Base-by-base conservation (phyloP, 1,140 invertebrate genomes). In the Araneus ventricosus region DNA sequence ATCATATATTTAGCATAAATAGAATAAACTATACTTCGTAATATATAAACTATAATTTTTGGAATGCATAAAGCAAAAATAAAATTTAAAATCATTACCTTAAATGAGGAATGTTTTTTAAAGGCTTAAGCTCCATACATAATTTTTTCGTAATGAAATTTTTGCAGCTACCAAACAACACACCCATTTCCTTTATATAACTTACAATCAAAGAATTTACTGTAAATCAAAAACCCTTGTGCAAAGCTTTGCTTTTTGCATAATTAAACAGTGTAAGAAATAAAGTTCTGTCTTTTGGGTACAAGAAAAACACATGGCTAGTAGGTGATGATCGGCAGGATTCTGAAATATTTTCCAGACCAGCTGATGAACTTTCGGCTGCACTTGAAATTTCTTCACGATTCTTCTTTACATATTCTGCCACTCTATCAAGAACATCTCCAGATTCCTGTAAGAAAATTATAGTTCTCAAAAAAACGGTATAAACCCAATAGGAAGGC, bases 331-430 rank as follows among this genome's bases (percentile, higher is more conserved):
- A 92, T 27, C 87, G 87, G 6, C 87, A 87, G 61, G 45, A 59
- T 14, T 92, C 91, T 45, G 70, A 59, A 6, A 59, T 30, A 39
- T n/a, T 52, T 17, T 92, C 90, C 75, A 63, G 22, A 82, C 10
- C 17, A 61, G 17, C 17, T n/a, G 27, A 90, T 34, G 37, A 63
- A 45, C 41, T 92, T 45, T 87, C 84, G 6, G 41, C 1, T 30
- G 27, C 24, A 63, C n/a, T 67, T 30, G 70, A 82, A 84, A 63
- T 63, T 20, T 88, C 61, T 57, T 57, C 37, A 22, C 79, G 27
- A 93, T 75, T 93, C 75, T 86, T 93, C 17, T 93, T 87, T 20
- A 93, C 5, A 52, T 93, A 93, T 24, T 93, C 93, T 17, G 59
- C 80, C 17, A 93, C 88, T 90, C 93, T 70, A n/a, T 90, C 93